Percentiles rank a stretch among this genome's conserved stretches.
Conservation (phyloP, 2,797 vertebrate genomes). For the Melanotaenia pygmaea region DNA sequence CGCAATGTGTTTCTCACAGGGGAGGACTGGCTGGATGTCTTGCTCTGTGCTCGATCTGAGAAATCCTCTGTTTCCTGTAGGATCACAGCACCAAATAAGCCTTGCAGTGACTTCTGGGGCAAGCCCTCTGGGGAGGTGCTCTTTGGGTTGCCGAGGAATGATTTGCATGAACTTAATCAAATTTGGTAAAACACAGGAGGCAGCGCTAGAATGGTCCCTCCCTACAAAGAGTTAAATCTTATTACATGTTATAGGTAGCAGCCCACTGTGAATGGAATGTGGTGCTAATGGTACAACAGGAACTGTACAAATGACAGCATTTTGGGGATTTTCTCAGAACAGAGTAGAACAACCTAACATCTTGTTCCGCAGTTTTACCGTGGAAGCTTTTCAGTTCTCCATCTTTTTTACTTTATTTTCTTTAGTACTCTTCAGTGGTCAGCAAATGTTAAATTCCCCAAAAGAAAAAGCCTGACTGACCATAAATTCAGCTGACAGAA, state of each 20-base stretch:
- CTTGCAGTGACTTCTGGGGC: slow-evolving; percentile 12
- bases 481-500: not conserved
- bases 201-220: too few relatives aligned
- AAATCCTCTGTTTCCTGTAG: slow-evolving; percentile 50
- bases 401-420: not conserved
- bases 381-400: not conserved
- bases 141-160: not conserved
- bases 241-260: slow-evolving; percentile 24
- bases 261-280: slow-evolving; percentile 47
- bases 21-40: slow-evolving; percentile 31
- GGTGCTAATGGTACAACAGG: slow-evolving; percentile 13
- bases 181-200: not conserved
- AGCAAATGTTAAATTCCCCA: not conserved
- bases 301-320: slow-evolving; percentile 4
- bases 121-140: not conserved
- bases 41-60: slow-evolving; percentile 1
- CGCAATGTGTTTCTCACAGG: slow-evolving; percentile 46
- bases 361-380: not conserved
- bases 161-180: not conserved
- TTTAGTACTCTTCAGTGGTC: not conserved
- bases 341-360: not conserved
- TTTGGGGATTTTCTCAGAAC: not conserved
- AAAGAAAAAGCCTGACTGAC: not conserved
- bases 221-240: slow-evolving; percentile 29
- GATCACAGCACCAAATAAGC: slow-evolving; percentile 40